Percentiles rank a stretch among this genome's conserved stretches.
Evolutionary conservation across 2,888 invertebrate genomes (phyloP).

Genomic region (Zelleria hepariella): DNA sequence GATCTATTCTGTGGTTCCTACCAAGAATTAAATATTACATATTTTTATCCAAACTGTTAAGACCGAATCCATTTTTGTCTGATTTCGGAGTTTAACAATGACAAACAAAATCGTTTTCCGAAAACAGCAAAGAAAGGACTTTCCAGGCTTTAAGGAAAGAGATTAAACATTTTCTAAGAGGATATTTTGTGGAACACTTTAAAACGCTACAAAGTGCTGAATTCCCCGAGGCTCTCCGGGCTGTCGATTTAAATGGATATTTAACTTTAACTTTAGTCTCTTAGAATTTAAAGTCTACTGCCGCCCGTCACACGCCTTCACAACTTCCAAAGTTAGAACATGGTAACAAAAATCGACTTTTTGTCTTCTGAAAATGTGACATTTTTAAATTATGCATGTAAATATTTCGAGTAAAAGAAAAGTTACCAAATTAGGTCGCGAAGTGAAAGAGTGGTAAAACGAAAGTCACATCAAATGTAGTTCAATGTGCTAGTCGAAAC

Average conservation of each 20-base stretch:
- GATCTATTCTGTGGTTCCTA: too few relatives aligned
- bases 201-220: constrained; percentile 47
- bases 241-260: constrained; percentile 71
- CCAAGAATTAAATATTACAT: too few relatives aligned
- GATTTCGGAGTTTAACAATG: neutral
- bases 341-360: constrained; percentile 19
- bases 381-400: neutral
- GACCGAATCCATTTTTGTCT: neutral
- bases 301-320: constrained; percentile 43
- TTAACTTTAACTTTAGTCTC: constrained; percentile 69
- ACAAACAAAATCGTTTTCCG: neutral
- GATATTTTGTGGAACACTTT: constrained; percentile 22
- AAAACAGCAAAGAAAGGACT: neutral
- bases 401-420: too few relatives aligned
- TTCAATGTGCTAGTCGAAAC: neutral
- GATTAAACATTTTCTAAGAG: neutral
- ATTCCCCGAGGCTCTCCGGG: constrained; percentile 38
- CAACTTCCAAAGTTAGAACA: constrained; percentile 19
- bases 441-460: constrained; percentile 17
- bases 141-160: neutral
- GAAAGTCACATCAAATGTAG: constrained; percentile 10
- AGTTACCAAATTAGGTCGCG: neutral
- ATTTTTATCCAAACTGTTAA: too few relatives aligned
- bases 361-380: neutral
- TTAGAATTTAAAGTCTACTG: constrained; percentile 64